Evolutionary conservation across 1,140 invertebrate genomes (phyloP), one percentile per base, ranked within the genome.

Genomic region (Alviniconcha marisindica): DNA sequence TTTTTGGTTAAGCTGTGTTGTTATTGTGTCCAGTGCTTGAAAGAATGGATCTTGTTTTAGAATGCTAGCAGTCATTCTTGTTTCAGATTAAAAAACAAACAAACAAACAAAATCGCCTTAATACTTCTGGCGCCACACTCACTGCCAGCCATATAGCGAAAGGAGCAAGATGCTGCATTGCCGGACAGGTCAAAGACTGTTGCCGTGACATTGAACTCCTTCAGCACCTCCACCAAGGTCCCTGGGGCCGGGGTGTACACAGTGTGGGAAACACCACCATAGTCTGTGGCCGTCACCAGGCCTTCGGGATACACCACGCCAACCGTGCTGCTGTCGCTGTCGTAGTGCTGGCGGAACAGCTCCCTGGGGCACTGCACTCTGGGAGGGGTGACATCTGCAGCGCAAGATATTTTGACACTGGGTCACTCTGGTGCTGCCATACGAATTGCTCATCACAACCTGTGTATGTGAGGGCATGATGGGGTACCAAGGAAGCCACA

Each of bases 101-200:
- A 15, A 76, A 76, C 14, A 60, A 15, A 15, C n/a, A 15, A 7
- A 28, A 0, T n/a, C n/a, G n/a, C n/a, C n/a, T n/a, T n/a, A n/a
- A n/a, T n/a, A n/a, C n/a, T n/a, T n/a, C n/a, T n/a, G n/a, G n/a
- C n/a, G n/a, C n/a, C n/a, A n/a, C 21, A 82, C 88, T 89, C 83
- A 89, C 87, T 85, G 21, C 82, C 79, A 48, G 85, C 83, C n/a
- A 85, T 77, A 74, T 87, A 89, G 10, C 78, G 71, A 84, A 89
- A 89, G 2, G 81, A 56, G 81, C 87, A 89, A 1, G 86, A 78
- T 12, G 84, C 83, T 21, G 36, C 80, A 54, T 86, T 88, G 14
- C 85, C 86, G n/a, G 42, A 38, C 7, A 18, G 33, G 69, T 88
- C 88, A 54, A 77, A 44, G 2, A 79, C 85, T 31, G 83, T 87